Base-by-base conservation (phyloP, 2,797 vertebrate genomes). In the Remorina albescens region DNA sequence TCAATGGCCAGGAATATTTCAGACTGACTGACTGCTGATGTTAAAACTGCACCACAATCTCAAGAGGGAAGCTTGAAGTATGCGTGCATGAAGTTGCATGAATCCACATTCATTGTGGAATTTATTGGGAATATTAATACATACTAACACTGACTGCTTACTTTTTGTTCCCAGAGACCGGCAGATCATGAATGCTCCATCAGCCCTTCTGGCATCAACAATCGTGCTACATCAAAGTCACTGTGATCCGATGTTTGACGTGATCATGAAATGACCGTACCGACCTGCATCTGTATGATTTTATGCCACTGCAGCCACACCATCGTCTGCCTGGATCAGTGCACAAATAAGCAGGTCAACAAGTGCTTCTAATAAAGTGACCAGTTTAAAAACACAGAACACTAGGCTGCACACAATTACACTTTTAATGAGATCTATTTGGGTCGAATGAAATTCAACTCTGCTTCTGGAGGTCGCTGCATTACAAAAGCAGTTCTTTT, bases 361-460 rank as follows among this genome's bases (percentile, higher is more conserved):
- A 18, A 28, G n/a, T 49, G 28, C 21, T 62, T 28, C 7, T 21
- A 23, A 23, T 39, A 47, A 32, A 21, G n/a, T 23, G 42, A 2
- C 46, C 6, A 1, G 15, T 19, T 62, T 19, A 32, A 26, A 47
- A 47, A 66, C 3, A 32, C 49, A 63, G 25, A 69, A 61, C 6
- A 57, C 9, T 1, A 21, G 25, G 19, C 41, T 57, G 58, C 41
- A 55, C 11, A 56, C 34, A 42, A 58, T 62, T 54, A 69, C 2
- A 47, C 39, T 59, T 57, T 64, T 61, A 76, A 60, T 72, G 47
- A 67, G 65, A 62, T 74, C 28, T 71, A 34, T 78, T 78, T 62
- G 16, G 23, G 30, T 67, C 51, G 28, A 51, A 53, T 62, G 55
- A 65, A 71, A 68, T 72, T 71, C 1, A 1, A 37, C 61, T 69